Base-by-base conservation (phyloP, 2,888 invertebrate species). In the Rambutsinella grinnellia region DNA sequence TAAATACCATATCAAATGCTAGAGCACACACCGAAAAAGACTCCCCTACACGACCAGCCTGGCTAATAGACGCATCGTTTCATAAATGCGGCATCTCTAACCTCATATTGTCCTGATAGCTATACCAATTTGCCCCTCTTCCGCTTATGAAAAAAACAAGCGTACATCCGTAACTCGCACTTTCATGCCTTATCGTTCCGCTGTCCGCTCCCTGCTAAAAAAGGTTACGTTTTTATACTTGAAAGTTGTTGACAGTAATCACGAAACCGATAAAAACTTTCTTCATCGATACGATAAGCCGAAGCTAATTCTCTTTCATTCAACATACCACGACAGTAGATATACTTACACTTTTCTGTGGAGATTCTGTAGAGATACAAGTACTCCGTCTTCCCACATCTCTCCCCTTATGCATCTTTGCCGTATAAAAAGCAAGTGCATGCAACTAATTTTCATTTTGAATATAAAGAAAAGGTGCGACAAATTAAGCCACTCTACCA, bases 1-100 rank as follows among this genome's bases (percentile, higher is more conserved):
- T 74, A 74, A 74, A 66, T 66, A 74, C 66, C 72, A 46, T 61
- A 58, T 65, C 65, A 60, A 58, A 72, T 72, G 72, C 72, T 60
- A 60, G 72, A 72, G 72, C 72, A 72, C 72, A 65, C 28, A 44
- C 54, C 49, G 56, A 62, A 71, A 36, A 26, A 47, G 27, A 58
- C 27, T 26, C 53, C 65, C 58, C 58, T 51, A 49, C 3, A 36
- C 36, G 36, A 13, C 36, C 36, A 36, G 36, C 13, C 36, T 36
- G 36, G 36, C 36, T 36, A 36, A 36, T 36, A 36, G 36, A 36
- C 5, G 13, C 36, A 13, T 36, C 36, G 13, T 36, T 36, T 13
- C 49, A 49, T 36, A 36, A 36, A 36, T 36, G n/a, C n/a, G 13
- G 36, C 36, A 5, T 36, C 36, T 36, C 36, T 36, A 8, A 8